Evolutionary conservation across 2,113 vertebrate genomes (phyloP).

Genomic region (Protobothrops mucrosquamatus): DNA sequence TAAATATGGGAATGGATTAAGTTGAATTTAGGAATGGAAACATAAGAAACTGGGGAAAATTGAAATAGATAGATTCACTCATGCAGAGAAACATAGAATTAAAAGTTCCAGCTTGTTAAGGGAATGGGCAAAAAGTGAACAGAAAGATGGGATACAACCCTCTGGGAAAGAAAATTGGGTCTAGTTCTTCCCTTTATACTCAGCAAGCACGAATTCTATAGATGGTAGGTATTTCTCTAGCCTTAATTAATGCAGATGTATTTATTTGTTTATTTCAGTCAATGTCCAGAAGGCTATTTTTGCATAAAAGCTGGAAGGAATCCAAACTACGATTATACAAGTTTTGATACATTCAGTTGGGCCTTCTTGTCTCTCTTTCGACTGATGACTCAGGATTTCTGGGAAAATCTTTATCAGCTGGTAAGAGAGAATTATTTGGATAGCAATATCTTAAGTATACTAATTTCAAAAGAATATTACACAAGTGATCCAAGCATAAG

Average conservation of each 20-base stretch:
- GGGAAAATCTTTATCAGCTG: constrained; percentile 96
- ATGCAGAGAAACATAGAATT: background rate
- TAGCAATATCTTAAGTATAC: background rate
- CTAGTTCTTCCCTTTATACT: background rate
- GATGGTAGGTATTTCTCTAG: background rate
- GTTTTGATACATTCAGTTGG: constrained; percentile 95
- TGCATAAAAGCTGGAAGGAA: constrained; percentile 81
- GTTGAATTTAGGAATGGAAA: background rate
- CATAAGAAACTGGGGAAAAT: background rate
- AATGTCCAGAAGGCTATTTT: constrained; percentile 81
- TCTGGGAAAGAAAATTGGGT: background rate
- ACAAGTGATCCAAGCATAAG: background rate
- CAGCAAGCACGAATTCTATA: background rate
- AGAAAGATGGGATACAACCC: background rate
- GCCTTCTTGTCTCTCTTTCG: constrained; percentile 94
- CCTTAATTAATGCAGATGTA: background rate
- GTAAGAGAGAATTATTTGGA: constrained; percentile 62
- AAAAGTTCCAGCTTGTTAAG: background rate
- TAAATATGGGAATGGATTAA: background rate
- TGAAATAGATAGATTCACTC: background rate
- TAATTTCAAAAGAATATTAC: constrained; percentile 45
- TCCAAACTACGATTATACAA: constrained; percentile 92
- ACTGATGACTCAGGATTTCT: constrained; percentile 96
- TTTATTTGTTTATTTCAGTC: constrained; percentile 65
- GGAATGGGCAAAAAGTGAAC: background rate